These are phyloP conservation scores for Popillia japonica DNA, from an alignment of 1,140 invertebrate genomes.

Conservation along the genomic window DNA sequence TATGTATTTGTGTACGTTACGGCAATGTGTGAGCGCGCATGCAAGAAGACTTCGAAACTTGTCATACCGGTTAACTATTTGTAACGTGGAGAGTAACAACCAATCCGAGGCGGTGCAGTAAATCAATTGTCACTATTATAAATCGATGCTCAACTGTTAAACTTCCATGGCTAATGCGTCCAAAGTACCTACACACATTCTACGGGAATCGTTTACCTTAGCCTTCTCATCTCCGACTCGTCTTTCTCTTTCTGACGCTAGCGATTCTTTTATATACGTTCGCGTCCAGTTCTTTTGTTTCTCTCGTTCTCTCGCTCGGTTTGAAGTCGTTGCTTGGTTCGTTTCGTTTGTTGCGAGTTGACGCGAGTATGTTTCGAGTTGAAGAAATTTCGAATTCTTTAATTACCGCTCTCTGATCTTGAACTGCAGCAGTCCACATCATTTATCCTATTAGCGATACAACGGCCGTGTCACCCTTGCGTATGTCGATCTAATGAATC, in stretches of 20 bases:
- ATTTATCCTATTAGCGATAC: neutral
- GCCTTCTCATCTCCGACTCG: neutral
- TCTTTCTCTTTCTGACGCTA: neutral
- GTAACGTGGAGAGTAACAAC: conserved; percentile 52
- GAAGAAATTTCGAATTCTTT: conserved; percentile 23
- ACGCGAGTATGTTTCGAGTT: neutral
- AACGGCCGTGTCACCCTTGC: neutral
- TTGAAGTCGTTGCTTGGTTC: neutral
- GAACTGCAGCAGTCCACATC: neutral
- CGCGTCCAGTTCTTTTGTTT: neutral
- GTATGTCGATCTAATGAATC: neutral
- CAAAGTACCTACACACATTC: conserved; percentile 59
- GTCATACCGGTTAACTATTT: conserved; percentile 46
- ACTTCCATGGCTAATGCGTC: conserved; percentile 57
- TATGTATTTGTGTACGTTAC: neutral
- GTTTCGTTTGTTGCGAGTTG: neutral
- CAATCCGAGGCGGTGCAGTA: conserved; percentile 57
- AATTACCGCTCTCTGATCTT: conserved; percentile 22
- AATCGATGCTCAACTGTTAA: conserved; percentile 60
- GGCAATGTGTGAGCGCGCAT: neutral
- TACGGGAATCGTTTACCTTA: conserved; percentile 57
- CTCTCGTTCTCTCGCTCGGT: neutral
- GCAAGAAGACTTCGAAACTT: conserved; percentile 27
- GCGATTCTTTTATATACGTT: neutral
- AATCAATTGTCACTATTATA: conserved; percentile 62